Percentiles rank a stretch among this genome's conserved stretches.
These are phyloP conservation scores for Tiphia femorata DNA, from an alignment of 2,888 invertebrate species.

Conservation along the genomic window DNA sequence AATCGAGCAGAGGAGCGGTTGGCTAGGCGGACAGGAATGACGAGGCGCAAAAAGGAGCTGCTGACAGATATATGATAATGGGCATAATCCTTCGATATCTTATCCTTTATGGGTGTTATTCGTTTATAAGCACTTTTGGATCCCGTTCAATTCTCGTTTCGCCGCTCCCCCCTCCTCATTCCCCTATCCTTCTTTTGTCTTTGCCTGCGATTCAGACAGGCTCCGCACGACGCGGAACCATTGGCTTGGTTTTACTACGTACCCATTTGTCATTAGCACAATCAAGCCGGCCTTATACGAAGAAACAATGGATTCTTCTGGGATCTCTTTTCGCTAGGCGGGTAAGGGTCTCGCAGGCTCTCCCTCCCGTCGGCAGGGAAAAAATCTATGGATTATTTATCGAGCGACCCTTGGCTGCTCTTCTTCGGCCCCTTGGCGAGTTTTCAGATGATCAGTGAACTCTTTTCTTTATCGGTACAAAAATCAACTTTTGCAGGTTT, in stretches of 20 bases:
- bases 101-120: conserved; percentile 53
- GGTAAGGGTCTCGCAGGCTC: too few species aligned
- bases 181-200: not conserved
- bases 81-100: conserved; percentile 55
- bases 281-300: conserved; percentile 43
- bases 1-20: too few species aligned
- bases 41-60: conserved; percentile 20
- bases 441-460: too few species aligned
- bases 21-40: not conserved
- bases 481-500: too few species aligned
- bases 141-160: conserved; percentile 55
- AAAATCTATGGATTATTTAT: conserved; percentile 46
- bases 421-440: too few species aligned
- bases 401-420: too few species aligned
- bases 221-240: conserved; percentile 22
- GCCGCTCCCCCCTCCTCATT: conserved; percentile 12
- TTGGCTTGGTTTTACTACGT: conserved; percentile 48
- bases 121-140: conserved; percentile 60
- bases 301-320: conserved; percentile 50
- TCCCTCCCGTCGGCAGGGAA: conserved; percentile 18
- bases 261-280: conserved; percentile 59
- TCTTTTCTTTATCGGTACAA: too few species aligned
- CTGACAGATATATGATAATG: conserved; percentile 50
- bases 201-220: conserved; percentile 9
- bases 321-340: conserved; percentile 22